Base-by-base conservation (phyloP, 2,888 invertebrate genomes). In the Agapostemon virescens region DNA sequence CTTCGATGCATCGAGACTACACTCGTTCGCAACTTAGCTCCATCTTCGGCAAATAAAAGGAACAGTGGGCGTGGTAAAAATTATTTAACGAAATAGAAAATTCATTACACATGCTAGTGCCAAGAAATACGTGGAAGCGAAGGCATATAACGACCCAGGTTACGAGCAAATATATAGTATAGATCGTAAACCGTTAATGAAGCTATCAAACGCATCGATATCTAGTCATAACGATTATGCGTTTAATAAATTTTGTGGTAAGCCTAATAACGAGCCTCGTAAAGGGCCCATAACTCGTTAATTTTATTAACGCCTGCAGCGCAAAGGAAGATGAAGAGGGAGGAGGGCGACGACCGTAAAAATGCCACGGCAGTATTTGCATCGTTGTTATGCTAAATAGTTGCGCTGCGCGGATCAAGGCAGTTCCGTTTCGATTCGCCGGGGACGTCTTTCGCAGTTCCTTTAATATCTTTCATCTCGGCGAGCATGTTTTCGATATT, bases 131-230 rank as follows among this genome's bases (percentile, higher is more conserved):
- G 55, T 15, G 55, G 26, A 15, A 15, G 23, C n/a, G 7, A 17
- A 26, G 55, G 26, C 55, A 26, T 26, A 26, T 55, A 55, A 26
- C 7, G 55, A 55, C 7, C 7, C 15, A 15, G 55, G 23, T 55
- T 55, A 26, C 26, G 26, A 26, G 55, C 15, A 17, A 26, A 26
- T 26, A 55, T 55, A 55, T 55, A 55, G 26, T 17, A 30, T 26
- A 17, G 55, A 30, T 55, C 55, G 55, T 55, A 30, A 55, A 55
- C 26, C 55, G 55, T 26, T 55, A 55, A 55, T 55, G 55, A 55
- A 55, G 55, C 55, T 55, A 26, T 26, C 26, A 55, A 30, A 55
- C 17, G 30, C 55, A 55, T 55, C 26, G 7, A 55, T 55, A 55
- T 55, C 55, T 55, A 30, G 55, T 30, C 55, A 30, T 55, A 55